Conservation (phyloP, 2,888 invertebrate species). For the Leptura quadrifasciata region DNA sequence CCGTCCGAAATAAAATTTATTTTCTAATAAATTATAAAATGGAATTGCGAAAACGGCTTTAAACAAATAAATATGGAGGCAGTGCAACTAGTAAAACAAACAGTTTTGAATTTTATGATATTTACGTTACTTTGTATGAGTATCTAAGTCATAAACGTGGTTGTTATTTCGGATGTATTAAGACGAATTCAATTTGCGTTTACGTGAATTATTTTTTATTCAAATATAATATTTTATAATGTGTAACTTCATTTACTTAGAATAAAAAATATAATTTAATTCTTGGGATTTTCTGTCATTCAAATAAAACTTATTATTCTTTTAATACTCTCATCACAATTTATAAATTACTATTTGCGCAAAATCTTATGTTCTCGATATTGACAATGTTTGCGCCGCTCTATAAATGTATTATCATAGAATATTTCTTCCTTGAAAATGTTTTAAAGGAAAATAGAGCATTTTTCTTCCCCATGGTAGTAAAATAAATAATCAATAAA, state of each 20-base stretch:
- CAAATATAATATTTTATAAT: neutral
- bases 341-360: no score
- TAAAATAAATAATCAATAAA: no score
- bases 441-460: no score
- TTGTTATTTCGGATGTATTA: neutral
- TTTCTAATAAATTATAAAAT: neutral
- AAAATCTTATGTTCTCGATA: no score
- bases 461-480: no score
- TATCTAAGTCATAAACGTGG: neutral
- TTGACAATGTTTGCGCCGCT: no score
- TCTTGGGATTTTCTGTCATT: no score
- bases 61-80: neutral
- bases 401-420: no score
- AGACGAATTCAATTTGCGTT: neutral
- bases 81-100: conserved; percentile 7
- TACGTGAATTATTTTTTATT: neutral
- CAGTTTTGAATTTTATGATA: neutral
- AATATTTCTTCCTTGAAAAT: no score
- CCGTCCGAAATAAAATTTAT: conserved; percentile 1
- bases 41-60: neutral
- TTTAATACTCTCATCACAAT: no score
- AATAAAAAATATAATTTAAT: no score
- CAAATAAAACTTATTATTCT: no score
- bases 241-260: neutral
- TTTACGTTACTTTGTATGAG: neutral